phyloP scores from a whole-genome alignment of 1,140 invertebrate species.

The Rhopalosiphum maidis region DNA sequence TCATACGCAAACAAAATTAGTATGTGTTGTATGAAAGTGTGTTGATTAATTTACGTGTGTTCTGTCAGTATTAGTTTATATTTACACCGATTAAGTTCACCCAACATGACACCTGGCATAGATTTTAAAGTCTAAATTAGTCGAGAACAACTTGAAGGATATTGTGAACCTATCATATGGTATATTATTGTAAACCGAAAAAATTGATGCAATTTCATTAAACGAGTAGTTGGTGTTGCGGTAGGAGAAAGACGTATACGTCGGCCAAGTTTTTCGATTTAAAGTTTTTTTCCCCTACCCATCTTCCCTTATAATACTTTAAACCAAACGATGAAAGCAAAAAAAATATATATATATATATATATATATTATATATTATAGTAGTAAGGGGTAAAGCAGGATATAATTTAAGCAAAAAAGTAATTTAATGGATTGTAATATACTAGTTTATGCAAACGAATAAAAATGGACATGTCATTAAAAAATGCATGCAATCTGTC shows the following conservation, averaged over 20 bases:
- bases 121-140: neutral
- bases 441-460: slow-evolving; percentile 31
- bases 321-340: neutral
- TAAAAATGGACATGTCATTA: slow-evolving; percentile 9
- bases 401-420: slow-evolving; percentile 44
- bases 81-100: too few relatives aligned
- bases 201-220: slow-evolving; percentile 13
- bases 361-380: neutral
- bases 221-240: neutral
- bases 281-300: slow-evolving; percentile 13
- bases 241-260: neutral
- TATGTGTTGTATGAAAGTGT: too few relatives aligned
- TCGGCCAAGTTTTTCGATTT: slow-evolving; percentile 54
- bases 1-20: too few relatives aligned
- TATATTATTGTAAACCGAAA: neutral
- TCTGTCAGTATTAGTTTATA: too few relatives aligned
- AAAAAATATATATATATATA: neutral
- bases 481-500: neutral
- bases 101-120: neutral
- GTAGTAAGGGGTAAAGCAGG: neutral
- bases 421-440: slow-evolving; percentile 21
- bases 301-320: neutral
- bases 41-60: too few relatives aligned
- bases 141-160: neutral
- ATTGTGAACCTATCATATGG: neutral